Base-by-base conservation (phyloP, 1,140 invertebrate genomes). In the Euborellia annulipes region DNA sequence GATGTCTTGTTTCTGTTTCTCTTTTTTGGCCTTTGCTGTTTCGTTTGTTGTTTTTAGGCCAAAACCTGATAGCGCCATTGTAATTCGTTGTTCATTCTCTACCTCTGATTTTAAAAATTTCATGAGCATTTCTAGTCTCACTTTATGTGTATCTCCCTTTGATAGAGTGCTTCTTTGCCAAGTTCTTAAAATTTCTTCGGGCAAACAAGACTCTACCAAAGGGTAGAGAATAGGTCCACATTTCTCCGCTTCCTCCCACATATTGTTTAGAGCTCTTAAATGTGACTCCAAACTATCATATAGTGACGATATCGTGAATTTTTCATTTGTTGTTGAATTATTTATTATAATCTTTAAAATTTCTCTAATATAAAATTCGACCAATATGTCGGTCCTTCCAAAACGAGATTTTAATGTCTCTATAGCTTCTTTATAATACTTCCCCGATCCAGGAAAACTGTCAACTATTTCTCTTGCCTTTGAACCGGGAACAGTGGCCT, bases 321-420 rank as follows among this genome's bases (percentile, higher is more conserved):
- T 42, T 36, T 37, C 19, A 18, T 51, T 36, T 9, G 32, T 37
- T 11, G 16, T 18, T 11, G 27, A 7, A 6, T 45, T 34, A 4
- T 21, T 11, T 13, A 47, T 20, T 0, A 52, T 50, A 11, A 63
- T 22, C 1, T 37, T 38, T 9, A 62, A 41, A 3, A 63, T 17
- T 40, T 63, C 58, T 17, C 59, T 47, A 7, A 58, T 54, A 48
- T 63, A 63, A 46, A 55, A 53, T 46, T 61, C 53, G 3, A 60
- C 54, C 3, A 61, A 30, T 4, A 59, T 36, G 23, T 59, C 54
- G 2, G 60, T 55, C 17, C 55, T 36, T 14, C 55, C 59, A 42
- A 55, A 62, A 45, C 55, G 45, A 41, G 16, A 45, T 40, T 58
- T 56, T 9, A 62, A 47, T 36, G 49, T 47, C 9, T 55, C 44